These are phyloP conservation scores for Sinocyclocheilus anshuiensis DNA, from an alignment of 2,113 vertebrate genomes.

Conservation along the genomic window DNA sequence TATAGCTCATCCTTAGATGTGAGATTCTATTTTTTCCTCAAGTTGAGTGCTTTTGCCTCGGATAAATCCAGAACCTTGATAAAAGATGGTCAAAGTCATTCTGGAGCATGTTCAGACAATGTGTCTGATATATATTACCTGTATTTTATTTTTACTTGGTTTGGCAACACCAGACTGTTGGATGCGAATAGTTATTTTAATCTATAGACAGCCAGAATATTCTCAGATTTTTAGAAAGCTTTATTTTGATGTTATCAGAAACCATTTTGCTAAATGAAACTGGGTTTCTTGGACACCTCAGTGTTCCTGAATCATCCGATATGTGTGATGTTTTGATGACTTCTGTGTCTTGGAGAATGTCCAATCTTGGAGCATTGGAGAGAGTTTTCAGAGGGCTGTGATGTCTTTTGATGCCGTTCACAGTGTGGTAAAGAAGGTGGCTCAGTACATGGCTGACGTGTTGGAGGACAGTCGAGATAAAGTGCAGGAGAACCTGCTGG, in stretches of 20 bases:
- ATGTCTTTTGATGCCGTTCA: slow-evolving; percentile 64
- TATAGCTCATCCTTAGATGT: too few relatives aligned
- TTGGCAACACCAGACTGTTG: too few relatives aligned
- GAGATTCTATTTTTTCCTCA: too few relatives aligned
- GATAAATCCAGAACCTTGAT: too few relatives aligned
- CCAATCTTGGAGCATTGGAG: neutral
- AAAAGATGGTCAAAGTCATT: too few relatives aligned
- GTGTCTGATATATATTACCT: too few relatives aligned
- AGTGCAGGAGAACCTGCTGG: slow-evolving; percentile 97
- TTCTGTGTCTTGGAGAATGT: slow-evolving; percentile 26
- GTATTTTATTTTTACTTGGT: too few relatives aligned
- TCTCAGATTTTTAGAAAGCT: neutral
- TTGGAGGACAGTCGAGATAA: slow-evolving; percentile 97
- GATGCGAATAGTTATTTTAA: too few relatives aligned
- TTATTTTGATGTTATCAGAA: neutral
- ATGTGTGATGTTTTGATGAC: slow-evolving; percentile 37
- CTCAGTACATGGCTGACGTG: slow-evolving; percentile 98
- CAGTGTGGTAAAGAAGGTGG: slow-evolving; percentile 98
- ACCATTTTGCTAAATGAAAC: too few relatives aligned
- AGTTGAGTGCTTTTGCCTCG: too few relatives aligned
- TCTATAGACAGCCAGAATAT: neutral
- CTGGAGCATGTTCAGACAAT: too few relatives aligned
- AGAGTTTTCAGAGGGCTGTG: slow-evolving; percentile 52
- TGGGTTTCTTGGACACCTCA: too few relatives aligned
- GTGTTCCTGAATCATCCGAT: slow-evolving; percentile 51